Percentiles rank a stretch among this genome's conserved stretches.
phyloP scores from a whole-genome alignment of 1,140 invertebrate genomes.

The Ips nitidus region DNA sequence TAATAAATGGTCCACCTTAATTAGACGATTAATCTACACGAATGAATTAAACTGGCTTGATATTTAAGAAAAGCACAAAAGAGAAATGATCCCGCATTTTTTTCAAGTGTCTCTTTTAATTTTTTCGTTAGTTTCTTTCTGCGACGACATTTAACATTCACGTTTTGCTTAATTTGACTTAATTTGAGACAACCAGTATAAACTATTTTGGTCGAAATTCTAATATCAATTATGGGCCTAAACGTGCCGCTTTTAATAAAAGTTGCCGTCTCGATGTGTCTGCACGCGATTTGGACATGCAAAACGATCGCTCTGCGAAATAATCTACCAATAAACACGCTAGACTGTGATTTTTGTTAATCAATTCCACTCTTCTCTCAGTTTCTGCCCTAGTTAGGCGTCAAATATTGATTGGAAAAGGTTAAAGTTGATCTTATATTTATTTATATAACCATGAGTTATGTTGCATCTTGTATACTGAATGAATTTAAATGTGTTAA shows the following conservation, averaged over 20 bases:
- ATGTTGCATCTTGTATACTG: too few relatives aligned
- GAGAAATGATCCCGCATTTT: constrained; percentile 22
- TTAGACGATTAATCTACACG: constrained; percentile 24
- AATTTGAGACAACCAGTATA: too few relatives aligned
- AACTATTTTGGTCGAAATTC: not conserved
- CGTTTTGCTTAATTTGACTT: not conserved
- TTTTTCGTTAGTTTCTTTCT: constrained; percentile 14
- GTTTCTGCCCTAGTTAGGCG: too few relatives aligned
- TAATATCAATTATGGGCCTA: constrained; percentile 15
- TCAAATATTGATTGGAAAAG: too few relatives aligned
- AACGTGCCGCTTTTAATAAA: constrained; percentile 23
- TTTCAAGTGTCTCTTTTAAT: constrained; percentile 16
- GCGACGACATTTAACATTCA: constrained; percentile 11
- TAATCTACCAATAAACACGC: constrained; percentile 17
- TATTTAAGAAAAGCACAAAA: constrained; percentile 22
- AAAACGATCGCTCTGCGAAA: constrained; percentile 1
- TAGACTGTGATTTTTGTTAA: constrained; percentile 19
- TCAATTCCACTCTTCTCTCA: not conserved
- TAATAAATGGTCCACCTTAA: constrained; percentile 34
- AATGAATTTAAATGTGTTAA: too few relatives aligned
- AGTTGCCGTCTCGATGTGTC: constrained; percentile 3
- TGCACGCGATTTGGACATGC: constrained; percentile 14
- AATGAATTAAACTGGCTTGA: constrained; percentile 24
- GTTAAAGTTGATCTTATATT: too few relatives aligned
- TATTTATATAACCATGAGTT: too few relatives aligned